Evolutionary conservation across 2,888 invertebrate species (phyloP).

Genomic region (Hyalella azteca): DNA sequence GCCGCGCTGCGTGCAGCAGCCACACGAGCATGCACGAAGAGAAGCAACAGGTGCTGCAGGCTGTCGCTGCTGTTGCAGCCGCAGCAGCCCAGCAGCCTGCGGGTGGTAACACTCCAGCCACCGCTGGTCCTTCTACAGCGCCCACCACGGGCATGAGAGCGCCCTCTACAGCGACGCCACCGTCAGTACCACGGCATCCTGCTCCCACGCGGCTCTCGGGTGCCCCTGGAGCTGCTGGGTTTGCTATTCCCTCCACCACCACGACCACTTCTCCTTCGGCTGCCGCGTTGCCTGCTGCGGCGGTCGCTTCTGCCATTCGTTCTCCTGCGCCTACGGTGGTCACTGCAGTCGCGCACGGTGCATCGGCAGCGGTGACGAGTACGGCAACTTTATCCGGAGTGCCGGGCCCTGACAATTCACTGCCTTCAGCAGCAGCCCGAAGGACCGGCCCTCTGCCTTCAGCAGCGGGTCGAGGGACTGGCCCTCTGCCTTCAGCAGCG

Average conservation of each 20-base stretch:
- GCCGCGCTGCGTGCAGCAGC: neutral
- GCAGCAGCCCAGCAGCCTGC: neutral
- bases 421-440: conserved; percentile 3
- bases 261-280: neutral
- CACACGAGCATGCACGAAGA: conserved; percentile 26
- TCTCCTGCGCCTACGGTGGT: neutral
- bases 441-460: conserved; percentile 1
- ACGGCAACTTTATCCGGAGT: neutral
- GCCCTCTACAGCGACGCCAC: neutral
- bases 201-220: neutral
- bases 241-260: neutral
- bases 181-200: neutral
- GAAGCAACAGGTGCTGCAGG: conserved; percentile 23
- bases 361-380: neutral
- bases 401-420: neutral
- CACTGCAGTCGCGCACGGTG: neutral
- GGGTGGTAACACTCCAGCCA: neutral
- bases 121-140: neutral
- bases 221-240: neutral
- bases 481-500: neutral
- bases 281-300: neutral
- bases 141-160: neutral
- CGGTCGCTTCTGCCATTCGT: neutral
- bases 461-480: neutral
- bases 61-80: neutral